Evolutionary conservation across 2,888 invertebrate species (phyloP).

Genomic region (Crepidodera aurea): DNA sequence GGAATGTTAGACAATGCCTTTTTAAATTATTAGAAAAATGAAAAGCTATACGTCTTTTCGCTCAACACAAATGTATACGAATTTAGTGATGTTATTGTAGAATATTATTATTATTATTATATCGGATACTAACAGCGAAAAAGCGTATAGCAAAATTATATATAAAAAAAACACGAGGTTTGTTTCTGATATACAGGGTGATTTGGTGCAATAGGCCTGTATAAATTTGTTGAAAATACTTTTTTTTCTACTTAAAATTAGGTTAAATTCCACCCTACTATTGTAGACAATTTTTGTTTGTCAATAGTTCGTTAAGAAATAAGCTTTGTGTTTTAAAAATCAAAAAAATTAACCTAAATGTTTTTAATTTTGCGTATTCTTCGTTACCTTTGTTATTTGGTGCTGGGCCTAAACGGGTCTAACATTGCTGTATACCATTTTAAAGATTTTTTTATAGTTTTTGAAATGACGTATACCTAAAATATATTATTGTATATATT

Average conservation of each 20-base stretch:
- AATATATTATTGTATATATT: conserved; percentile 52
- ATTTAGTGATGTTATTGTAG: conserved; percentile 57
- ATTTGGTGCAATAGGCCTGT: conserved; percentile 33
- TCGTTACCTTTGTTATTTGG: conserved; percentile 53
- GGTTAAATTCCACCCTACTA: conserved; percentile 20
- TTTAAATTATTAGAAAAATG: conserved; percentile 14
- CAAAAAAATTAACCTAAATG: conserved; percentile 33
- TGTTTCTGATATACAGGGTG: conserved; percentile 23
- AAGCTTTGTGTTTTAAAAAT: conserved; percentile 15
- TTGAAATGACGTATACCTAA: conserved; percentile 52
- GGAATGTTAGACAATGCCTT: neutral
- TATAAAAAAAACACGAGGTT: conserved; percentile 10
- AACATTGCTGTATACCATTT: conserved; percentile 52
- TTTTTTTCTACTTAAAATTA: conserved; percentile 20
- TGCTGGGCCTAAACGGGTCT: conserved; percentile 46
- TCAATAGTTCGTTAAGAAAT: conserved; percentile 15
- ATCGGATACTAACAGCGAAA: conserved; percentile 40
- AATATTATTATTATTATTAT: conserved; percentile 50
- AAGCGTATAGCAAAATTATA: conserved; percentile 24
- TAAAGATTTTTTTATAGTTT: conserved; percentile 53
- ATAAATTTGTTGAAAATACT: conserved; percentile 21
- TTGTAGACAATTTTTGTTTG: conserved; percentile 3
- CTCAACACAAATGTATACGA: conserved; percentile 55
- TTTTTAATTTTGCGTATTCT: conserved; percentile 47
- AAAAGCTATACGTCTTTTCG: conserved; percentile 28